Evolutionary conservation across 2,113 vertebrate species (phyloP), one percentile per base, ranked within the genome.

Genomic region (Anolis carolinensis): DNA sequence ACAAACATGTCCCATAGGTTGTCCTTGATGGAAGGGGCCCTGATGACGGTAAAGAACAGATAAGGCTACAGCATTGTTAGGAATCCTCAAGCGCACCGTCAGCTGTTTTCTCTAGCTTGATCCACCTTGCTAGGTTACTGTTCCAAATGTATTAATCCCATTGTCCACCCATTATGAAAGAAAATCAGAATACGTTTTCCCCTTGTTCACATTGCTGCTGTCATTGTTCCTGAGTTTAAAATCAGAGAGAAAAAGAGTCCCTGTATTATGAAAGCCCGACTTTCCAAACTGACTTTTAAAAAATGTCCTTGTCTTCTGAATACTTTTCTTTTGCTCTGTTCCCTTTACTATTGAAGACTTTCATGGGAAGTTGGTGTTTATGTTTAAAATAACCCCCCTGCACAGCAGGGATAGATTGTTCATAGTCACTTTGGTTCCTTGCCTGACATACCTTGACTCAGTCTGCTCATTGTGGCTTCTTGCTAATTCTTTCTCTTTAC

Each of bases 371-470:
- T 95, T 83, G 87, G 79, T 90, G 93, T 95, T 72, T 94, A 95
- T 92, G 94, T 94, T 89, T 96, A 95, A 96, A 95, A 94, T 55
- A 81, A 94, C 59, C 87, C 96, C 97, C 97, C 98, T 99, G 98
- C 98, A 99, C 95, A 97, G 98, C 98, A 99, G 98, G 97, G 97
- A 98, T 96, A 97, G 93, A 94, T 93, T 97, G 94, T 95, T 94
- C 94, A 95, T 95, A 96, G 94, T 97, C 96, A 96, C 97, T 98
- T 98, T 99, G 97, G 97, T 98, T 98, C 97, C 95, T 94, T 93
- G 95, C 95, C 96, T 95, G 95, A 96, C 94, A 95, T 91, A 92
- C 90, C 88, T 94, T 94, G 90, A 95, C 87, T 96, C 83, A 83
- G 95, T 95, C 93, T 94, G 90, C 92, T 95, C 92, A 92, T 93